Evolutionary conservation across 2,888 invertebrate genomes (phyloP), one percentile per base, ranked within the genome.

Genomic region (Brenthis hecate): DNA sequence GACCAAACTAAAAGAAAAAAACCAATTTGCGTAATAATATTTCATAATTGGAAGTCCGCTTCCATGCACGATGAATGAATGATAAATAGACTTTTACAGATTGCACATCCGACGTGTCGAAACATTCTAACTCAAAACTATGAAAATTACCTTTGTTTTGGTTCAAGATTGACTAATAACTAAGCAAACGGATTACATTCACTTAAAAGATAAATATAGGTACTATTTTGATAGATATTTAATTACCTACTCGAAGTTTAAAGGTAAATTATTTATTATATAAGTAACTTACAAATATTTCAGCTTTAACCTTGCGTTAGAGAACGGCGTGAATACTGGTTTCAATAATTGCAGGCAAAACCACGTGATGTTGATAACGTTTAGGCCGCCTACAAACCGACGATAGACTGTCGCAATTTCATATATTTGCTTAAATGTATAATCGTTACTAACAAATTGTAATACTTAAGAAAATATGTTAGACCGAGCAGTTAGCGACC

Each of bases 1-100:
- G 60, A 32, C 28, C 36, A 60, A 60, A 60, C 23, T 50, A 60
- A 50, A 60, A 50, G 16, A 11, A 50, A 60, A 56, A 50, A 60
- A 32, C 23, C n/a, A 23, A 19, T 62, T 57, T 57, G 65, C 50
- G 56, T 68, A 64, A 68, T 67, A 47, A 64, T 14, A 55, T 65
- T 71, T 65, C 68, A 68, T 56, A 68, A 71, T 47, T 65, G 65
- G 65, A 61, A 62, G 55, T 68, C 51, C 48, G 32, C 68, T 64
- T 67, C 70, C 67, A 55, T 23, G 19, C 13, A 36, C 64, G 53
- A 56, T 32, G 16, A 36, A 23, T 36, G 6, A 6, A 43, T 32
- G 13, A 55, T 67, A 65, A 67, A 64, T 56, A 68, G 19, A 64
- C 32, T 64, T 54, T 60, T 53, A 19, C 32, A 60, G 51, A 56